These are phyloP conservation scores for Cerastis rubricosa DNA, from an alignment of 2,888 invertebrate species.

Conservation along the genomic window DNA sequence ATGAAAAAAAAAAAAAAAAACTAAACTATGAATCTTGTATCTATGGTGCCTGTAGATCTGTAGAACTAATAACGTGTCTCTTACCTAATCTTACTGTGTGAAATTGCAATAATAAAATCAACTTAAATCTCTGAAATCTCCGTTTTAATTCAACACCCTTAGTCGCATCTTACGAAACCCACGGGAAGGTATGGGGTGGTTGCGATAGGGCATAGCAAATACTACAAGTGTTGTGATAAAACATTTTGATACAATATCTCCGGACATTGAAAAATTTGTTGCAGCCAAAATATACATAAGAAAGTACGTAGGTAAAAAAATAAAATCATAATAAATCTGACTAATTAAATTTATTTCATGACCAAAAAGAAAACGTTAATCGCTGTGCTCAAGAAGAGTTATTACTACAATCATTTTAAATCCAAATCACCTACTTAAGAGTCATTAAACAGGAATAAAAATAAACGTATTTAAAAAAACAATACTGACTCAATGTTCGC, in stretches of 20 bases:
- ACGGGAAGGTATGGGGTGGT: too few species aligned
- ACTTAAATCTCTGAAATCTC: too few species aligned
- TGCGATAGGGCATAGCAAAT: too few species aligned
- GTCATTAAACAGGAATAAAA: slow-evolving; percentile 32
- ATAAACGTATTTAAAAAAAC: slow-evolving; percentile 32
- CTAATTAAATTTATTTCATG: slow-evolving; percentile 20
- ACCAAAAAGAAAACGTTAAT: slow-evolving; percentile 25
- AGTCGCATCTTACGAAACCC: too few species aligned
- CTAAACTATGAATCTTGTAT: too few species aligned
- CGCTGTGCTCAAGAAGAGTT: slow-evolving; percentile 37
- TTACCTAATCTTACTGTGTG: too few species aligned
- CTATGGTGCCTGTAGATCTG: too few species aligned
- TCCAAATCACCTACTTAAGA: slow-evolving; percentile 24
- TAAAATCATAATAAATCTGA: slow-evolving; percentile 6
- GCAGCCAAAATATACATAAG: background rate
- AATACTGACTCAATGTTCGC: slow-evolving; percentile 40
- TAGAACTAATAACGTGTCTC: too few species aligned
- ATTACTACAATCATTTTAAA: slow-evolving; percentile 36
- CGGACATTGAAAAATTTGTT: background rate
- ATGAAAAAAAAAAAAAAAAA: too few species aligned
- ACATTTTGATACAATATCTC: background rate
- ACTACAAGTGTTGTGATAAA: background rate
- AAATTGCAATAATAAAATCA: too few species aligned
- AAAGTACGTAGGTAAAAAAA: too few species aligned
- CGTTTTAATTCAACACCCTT: too few species aligned